phyloP scores from a whole-genome alignment of 1,140 invertebrate species.

The Macrostomum lignano region DNA sequence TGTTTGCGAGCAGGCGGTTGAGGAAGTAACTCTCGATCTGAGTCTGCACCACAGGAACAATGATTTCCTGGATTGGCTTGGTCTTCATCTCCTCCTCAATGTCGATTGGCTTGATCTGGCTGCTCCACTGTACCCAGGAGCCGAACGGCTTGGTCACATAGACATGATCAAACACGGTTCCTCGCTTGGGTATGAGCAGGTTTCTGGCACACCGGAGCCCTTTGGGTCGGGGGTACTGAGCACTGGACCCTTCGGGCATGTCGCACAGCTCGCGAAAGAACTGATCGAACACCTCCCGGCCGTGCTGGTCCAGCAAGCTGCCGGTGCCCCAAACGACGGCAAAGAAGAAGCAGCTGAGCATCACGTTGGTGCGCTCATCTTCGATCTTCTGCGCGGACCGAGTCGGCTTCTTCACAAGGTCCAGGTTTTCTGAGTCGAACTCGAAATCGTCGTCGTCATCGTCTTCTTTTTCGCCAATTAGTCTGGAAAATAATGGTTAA shows the following conservation, averaged over 20 bases:
- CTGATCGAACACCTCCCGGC: conserved; percentile 22
- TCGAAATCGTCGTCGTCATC: conserved; percentile 16
- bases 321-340: conserved; percentile 26
- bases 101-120: conserved; percentile 12
- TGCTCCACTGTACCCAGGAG: conserved; percentile 19
- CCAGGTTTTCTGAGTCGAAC: conserved; percentile 11
- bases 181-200: conserved; percentile 35
- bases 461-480: conserved; percentile 15
- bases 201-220: conserved; percentile 19
- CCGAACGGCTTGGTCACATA: conserved; percentile 18
- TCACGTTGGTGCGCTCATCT: conserved; percentile 20
- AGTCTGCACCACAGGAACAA: not conserved
- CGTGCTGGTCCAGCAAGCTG: conserved; percentile 16
- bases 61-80: not conserved
- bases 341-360: conserved; percentile 23
- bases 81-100: conserved; percentile 12
- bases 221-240: conserved; percentile 34
- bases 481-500: conserved; percentile 10
- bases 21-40: not conserved
- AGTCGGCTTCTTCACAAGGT: conserved; percentile 10
- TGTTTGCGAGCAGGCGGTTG: conserved; percentile 12
- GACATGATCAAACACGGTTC: conserved; percentile 21
- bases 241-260: conserved; percentile 13
- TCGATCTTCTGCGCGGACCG: conserved; percentile 15
- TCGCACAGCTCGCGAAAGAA: conserved; percentile 20